Evolutionary conservation across 1,140 invertebrate species (phyloP), one percentile per base, ranked within the genome.

Genomic region (Brachionus rubens): DNA sequence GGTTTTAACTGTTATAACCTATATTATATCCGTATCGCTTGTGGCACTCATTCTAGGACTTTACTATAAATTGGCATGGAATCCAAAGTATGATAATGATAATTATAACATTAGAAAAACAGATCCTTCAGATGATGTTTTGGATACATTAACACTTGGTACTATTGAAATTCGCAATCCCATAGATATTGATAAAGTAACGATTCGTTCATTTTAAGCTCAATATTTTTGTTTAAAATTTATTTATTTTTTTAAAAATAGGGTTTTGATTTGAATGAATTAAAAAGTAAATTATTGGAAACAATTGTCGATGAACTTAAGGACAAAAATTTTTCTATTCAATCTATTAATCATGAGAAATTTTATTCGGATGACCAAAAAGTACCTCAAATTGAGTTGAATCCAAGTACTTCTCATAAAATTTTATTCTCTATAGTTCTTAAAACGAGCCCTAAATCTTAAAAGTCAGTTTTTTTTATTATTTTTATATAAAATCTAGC

Each of bases 51-150:
- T 96, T 82, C 87, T 98, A 26, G 95, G 93, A 0, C 87, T 96
- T 10, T 98, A 97, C 86, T 98, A 98, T 85, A 90, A 94, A 77
- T 93, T 96, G 83, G 89, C 97, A 77, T 97, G 94, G 94, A 90
- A 94, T 83, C 92, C 92, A 0, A 88, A 88, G 62, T 72, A 72
- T 54, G 68, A 72, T 21, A 24, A 24, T 28, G 59, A 65, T 3
- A 43, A 43, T 26, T 40, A 33, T 40, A 65, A 41, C 21, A 7
- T 43, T n/a, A 43, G 12, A 43, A 26, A 21, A 26, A 24, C 12
- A 0, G 40, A 46, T 3, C 7, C 16, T 21, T 30, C 26, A 30
- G 9, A 14, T 5, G 0, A 30, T 6, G 10, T 10, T 24, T 6
- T 19, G 14, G 59, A 65, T 16, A 12, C 33, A 5, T 36, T 43